Percentiles rank a stretch among this genome's conserved stretches.
These are phyloP conservation scores for Alligator sinensis DNA, from an alignment of 2,113 vertebrate genomes.

Conservation along the genomic window DNA sequence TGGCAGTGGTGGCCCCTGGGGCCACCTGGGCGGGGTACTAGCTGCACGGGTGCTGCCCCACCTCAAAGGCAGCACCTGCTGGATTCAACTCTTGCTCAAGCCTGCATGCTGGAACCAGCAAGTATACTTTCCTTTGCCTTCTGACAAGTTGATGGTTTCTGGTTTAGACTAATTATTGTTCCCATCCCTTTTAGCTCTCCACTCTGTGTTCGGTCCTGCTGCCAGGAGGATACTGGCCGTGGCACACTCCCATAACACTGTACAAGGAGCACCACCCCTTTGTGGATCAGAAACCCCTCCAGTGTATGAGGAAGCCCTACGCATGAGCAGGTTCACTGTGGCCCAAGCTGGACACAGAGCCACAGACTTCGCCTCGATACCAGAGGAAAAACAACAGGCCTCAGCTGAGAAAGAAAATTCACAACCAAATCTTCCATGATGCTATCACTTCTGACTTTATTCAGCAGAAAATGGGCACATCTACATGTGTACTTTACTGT, in stretches of 20 bases:
- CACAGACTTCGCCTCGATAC: constrained; percentile 70
- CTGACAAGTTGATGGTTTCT: background rate
- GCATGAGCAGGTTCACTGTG: constrained; percentile 80
- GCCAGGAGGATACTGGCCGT: constrained; percentile 81
- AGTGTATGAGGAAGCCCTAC: constrained; percentile 80
- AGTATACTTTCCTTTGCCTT: background rate
- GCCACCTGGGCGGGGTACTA: no score
- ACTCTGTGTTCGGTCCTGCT: constrained; percentile 79
- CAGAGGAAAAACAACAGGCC: constrained; percentile 60
- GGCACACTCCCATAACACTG: constrained; percentile 68
- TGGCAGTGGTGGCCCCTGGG: no score
- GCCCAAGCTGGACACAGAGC: constrained; percentile 71
- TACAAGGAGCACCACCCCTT: constrained; percentile 17
- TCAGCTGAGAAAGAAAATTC: background rate
- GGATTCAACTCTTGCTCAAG: no score
- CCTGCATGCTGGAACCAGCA: background rate
- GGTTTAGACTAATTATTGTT: background rate
- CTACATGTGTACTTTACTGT: no score
- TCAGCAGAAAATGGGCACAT: background rate
- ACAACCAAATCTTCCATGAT: background rate
- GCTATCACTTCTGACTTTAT: background rate
- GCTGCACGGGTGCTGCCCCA: no score
- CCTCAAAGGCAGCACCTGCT: no score
- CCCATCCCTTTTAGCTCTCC: constrained; percentile 74
- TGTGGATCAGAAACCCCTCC: constrained; percentile 71